These are phyloP conservation scores for Acanthosepion esculentum DNA, from an alignment of 2,888 invertebrate species.

Conservation along the genomic window DNA sequence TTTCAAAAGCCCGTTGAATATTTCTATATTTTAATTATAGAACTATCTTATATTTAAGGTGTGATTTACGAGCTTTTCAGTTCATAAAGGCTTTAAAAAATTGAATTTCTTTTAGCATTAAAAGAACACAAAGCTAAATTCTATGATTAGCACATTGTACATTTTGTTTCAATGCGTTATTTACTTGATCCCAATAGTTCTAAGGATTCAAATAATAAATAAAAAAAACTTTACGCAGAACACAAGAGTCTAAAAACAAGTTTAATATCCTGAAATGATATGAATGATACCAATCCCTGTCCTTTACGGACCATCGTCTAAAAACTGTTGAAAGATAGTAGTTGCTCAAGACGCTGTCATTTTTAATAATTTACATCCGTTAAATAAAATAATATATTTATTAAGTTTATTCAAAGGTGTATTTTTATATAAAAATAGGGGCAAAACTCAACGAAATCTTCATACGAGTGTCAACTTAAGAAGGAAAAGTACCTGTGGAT, in stretches of 20 bases:
- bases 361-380: too few species aligned
- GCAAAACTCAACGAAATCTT: not conserved
- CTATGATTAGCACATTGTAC: not conserved
- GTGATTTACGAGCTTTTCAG: not conserved
- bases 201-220: too few species aligned
- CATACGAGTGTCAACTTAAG: too few species aligned
- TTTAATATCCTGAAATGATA: not conserved
- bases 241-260: not conserved
- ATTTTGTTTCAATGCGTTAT: not conserved
- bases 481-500: slow-evolving; percentile 44
- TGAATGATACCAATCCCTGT: not conserved
- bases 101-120: not conserved
- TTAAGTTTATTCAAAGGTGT: not conserved
- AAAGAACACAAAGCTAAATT: not conserved
- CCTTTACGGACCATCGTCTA: not conserved
- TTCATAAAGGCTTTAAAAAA: not conserved
- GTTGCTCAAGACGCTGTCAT: not conserved
- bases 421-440: not conserved
- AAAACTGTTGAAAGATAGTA: not conserved
- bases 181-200: not conserved
- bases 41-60: not conserved
- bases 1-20: not conserved
- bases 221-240: not conserved
- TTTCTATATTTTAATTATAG: not conserved
- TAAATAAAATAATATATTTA: not conserved